Base-by-base conservation (phyloP, 1,140 invertebrate genomes). In the Adoxophyes honmai region DNA sequence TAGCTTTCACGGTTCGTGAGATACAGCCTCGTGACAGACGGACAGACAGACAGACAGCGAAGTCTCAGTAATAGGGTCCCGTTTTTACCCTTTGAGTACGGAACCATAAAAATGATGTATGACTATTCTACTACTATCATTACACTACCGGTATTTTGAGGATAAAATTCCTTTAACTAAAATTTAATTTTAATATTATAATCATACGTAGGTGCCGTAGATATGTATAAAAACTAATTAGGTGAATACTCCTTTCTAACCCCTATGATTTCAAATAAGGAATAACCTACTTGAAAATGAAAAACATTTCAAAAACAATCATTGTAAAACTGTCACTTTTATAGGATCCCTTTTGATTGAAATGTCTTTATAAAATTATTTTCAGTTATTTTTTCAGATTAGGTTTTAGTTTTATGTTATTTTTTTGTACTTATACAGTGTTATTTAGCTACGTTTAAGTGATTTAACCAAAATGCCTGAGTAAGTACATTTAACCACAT, bases 341-440 rank as follows among this genome's bases (percentile, higher is more conserved):
- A 28, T 73, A 73, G 61, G 52, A 68, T 66, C 62, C 64, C 75
- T 76, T 74, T 71, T 62, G 67, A 72, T 75, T 68, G 74, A 72
- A 66, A 82, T 84, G 82, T 73, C 73, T 84, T 78, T 79, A 70
- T 82, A 80, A 83, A 57, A 86, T 75, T 82, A 59, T 72, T 73
- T 79, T 73, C 71, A 74, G 78, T 82, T 71, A 60, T 70, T 76
- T 74, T n/a, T 62, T 70, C 62, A 64, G 59, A 70, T 75, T 82
- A 81, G 68, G 59, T 76, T 82, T 73, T 78, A 78, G 73, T 78
- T 85, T 78, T 68, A 60, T 66, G 73, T 78, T 66, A 52, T 58
- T 65, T 65, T 63, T 69, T 76, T 72, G 73, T 73, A 28, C 21
- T 66, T 72, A 61, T 65, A 64, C 68, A 70, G 66, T 72, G 55